phyloP scores from a whole-genome alignment of 2,113 vertebrate genomes.

The Zeus faber region DNA sequence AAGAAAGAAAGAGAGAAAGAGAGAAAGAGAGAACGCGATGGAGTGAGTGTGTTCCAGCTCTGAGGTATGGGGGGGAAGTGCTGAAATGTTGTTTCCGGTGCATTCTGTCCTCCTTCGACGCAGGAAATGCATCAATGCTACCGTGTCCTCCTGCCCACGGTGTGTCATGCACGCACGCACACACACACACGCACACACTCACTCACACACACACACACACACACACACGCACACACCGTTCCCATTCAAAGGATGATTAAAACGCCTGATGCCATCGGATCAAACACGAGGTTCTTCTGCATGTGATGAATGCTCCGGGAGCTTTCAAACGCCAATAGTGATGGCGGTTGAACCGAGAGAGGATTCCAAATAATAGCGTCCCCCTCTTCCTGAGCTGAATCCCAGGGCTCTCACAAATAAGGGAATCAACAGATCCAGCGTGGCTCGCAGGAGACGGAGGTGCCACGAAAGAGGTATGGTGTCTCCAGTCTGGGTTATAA shows the following conservation, averaged over 20 bases:
- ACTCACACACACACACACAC: conserved; percentile 8
- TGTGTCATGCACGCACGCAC: conserved; percentile 19
- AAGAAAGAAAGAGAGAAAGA: background rate
- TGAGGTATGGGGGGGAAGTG: conserved; percentile 46
- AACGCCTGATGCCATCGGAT: background rate
- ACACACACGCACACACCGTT: background rate
- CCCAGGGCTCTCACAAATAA: too few species aligned
- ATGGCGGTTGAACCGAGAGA: too few species aligned
- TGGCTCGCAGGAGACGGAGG: conserved; percentile 37
- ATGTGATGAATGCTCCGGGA: too few species aligned
- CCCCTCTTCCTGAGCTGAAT: too few species aligned
- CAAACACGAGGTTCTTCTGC: too few species aligned
- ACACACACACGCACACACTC: conserved; percentile 1
- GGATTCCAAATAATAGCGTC: too few species aligned
- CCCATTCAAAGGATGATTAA: background rate
- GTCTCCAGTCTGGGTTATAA: conserved; percentile 86
- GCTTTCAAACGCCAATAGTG: too few species aligned
- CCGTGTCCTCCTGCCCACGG: conserved; percentile 34
- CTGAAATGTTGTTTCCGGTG: conserved; percentile 56
- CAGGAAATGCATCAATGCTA: conserved; percentile 58
- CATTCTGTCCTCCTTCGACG: conserved; percentile 44
- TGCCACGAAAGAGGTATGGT: conserved; percentile 69
- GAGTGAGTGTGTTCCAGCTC: conserved; percentile 11
- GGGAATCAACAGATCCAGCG: conserved; percentile 20
- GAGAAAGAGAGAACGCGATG: background rate